phyloP scores from a whole-genome alignment of 2,113 vertebrate genomes.

The Syngnathus floridae region DNA sequence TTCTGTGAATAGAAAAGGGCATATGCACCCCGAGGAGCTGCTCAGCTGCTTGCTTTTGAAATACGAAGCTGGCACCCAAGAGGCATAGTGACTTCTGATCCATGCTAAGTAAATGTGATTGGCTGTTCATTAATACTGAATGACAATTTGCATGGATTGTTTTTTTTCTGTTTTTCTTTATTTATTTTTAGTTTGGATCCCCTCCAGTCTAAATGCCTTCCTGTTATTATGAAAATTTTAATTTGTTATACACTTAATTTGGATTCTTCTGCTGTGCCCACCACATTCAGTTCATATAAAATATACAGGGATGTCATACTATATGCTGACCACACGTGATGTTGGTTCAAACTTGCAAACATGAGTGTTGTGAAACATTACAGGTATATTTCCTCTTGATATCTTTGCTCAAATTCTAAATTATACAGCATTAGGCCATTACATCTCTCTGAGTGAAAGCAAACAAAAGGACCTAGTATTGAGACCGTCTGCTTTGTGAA shows the following conservation, averaged over 20 bases:
- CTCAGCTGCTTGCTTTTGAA: conserved; percentile 35
- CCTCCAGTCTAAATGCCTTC: too few relatives aligned
- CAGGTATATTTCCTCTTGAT: background rate
- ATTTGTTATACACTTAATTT: too few relatives aligned
- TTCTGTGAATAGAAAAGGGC: conserved; percentile 27
- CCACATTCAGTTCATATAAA: background rate
- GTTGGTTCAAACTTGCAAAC: background rate
- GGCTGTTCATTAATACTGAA: background rate
- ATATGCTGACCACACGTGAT: background rate
- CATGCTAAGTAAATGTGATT: background rate
- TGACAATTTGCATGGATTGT: background rate
- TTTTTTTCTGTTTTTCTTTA: too few relatives aligned
- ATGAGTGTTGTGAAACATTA: background rate
- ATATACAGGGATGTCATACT: background rate
- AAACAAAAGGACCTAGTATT: conserved; percentile 29
- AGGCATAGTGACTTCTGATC: background rate
- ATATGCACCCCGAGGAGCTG: conserved; percentile 29
- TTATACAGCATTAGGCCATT: background rate
- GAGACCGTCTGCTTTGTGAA: conserved; percentile 25
- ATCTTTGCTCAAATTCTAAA: background rate
- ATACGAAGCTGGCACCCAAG: conserved; percentile 3
- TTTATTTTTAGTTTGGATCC: too few relatives aligned
- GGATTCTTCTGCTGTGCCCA: background rate
- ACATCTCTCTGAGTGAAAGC: background rate
- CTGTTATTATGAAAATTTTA: too few relatives aligned